Evolutionary conservation across 2,888 invertebrate genomes (phyloP).

Genomic region (Trilocha varians): DNA sequence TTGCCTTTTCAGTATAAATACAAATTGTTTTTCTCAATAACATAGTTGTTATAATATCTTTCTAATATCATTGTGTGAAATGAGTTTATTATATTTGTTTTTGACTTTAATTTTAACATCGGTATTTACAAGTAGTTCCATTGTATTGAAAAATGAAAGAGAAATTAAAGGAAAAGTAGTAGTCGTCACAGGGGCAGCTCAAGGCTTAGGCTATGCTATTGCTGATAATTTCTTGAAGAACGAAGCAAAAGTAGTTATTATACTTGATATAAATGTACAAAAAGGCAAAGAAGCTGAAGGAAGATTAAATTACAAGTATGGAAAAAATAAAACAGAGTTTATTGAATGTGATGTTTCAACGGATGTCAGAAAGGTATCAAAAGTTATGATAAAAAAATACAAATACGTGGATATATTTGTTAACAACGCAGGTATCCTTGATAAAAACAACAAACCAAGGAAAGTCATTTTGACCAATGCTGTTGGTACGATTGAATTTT

Average conservation of each 20-base stretch:
- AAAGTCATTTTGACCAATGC: conserved; percentile 27
- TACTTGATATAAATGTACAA: conserved; percentile 24
- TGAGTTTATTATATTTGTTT: background rate
- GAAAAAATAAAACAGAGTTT: conserved; percentile 44
- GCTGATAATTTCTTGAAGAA: conserved; percentile 51
- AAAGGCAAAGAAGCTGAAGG: conserved; percentile 34
- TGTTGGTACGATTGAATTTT: conserved; percentile 25
- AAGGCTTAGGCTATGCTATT: conserved; percentile 62
- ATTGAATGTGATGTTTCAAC: conserved; percentile 57
- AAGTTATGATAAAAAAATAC: conserved; percentile 21
- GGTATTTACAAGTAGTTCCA: background rate
- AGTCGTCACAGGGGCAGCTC: conserved; percentile 64
- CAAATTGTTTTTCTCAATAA: no score
- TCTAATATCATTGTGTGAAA: no score
- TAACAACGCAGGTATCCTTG: conserved; percentile 41
- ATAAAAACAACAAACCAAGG: conserved; percentile 16
- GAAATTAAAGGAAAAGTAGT: conserved; percentile 29
- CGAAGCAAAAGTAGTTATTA: conserved; percentile 27
- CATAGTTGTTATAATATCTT: no score
- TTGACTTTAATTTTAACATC: background rate
- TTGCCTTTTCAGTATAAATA: no score
- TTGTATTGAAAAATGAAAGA: background rate
- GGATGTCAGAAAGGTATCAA: conserved; percentile 36
- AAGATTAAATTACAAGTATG: conserved; percentile 46
- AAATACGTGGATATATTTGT: conserved; percentile 39